Base-by-base conservation (phyloP, 2,888 invertebrate species). In the Platycnemis pennipes region DNA sequence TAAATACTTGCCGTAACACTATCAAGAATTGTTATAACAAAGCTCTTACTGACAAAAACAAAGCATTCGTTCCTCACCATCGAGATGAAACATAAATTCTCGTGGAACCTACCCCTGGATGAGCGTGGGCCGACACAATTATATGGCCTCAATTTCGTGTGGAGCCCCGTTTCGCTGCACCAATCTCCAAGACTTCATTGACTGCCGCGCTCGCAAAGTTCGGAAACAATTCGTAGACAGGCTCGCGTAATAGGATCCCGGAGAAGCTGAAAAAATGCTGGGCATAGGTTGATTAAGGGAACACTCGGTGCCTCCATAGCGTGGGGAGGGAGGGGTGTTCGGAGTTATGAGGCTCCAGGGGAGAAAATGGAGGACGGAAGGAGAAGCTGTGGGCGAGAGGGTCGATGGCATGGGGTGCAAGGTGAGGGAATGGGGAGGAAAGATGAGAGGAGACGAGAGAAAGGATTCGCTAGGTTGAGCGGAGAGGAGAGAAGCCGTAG, bases 161-260 rank as follows among this genome's bases (percentile, higher is more conserved):
- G 26, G 19, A 63, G 7, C 37, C 77, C 77, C 31, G 31, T 13
- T 77, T 37, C 77, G 37, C 77, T 77, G 77, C 77, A 77, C 37
- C 77, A 37, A 13, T 77, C 1, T 37, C 63, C 37, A 13, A 7
- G 77, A 77, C 77, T 77, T 77, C 77, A 77, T 77, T 37, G 77
- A 77, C 77, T 77, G 77, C 77, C 77, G 37, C 77, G 77, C 77
- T 77, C 77, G 31, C 31, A 77, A 77, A 77, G 77, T 77, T 77
- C 77, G 37, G 77, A 26, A 77, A 77, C 77, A 77, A 77, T 77
- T 37, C 77, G 77, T 77, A 37, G 77, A 77, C 31, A 77, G 37
- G 77, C 77, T 77, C 77, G 37, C 77, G 77, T 77, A 77, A 77
- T 77, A n/a, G 77, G 77, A 77, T 77, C 77, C 77, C 63, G 63